These are phyloP conservation scores for Pseudorhombus dupliciocellatus DNA, from an alignment of 2,113 vertebrate species.

Conservation along the genomic window DNA sequence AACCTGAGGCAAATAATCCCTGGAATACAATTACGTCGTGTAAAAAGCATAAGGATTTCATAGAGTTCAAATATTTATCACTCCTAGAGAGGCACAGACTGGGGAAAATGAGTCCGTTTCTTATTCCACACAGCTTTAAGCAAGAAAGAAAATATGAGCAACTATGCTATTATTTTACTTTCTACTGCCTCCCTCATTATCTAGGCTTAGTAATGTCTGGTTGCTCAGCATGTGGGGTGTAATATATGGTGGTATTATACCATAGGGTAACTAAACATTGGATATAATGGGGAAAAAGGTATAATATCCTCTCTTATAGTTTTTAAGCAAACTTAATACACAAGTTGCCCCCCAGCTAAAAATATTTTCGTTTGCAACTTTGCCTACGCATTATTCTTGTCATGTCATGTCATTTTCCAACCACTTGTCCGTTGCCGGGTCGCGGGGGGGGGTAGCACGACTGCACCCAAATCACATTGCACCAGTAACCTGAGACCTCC, in stretches of 20 bases:
- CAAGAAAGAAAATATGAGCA: constrained; percentile 36
- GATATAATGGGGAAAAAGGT: background rate
- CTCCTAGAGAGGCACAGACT: constrained; percentile 11
- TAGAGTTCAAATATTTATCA: constrained; percentile 29
- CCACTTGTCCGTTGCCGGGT: too few species aligned
- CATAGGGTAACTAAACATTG: constrained; percentile 19
- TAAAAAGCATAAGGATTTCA: constrained; percentile 44
- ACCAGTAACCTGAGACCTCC: too few species aligned
- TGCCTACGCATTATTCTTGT: background rate
- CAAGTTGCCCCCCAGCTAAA: constrained; percentile 2
- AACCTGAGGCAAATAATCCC: constrained; percentile 18
- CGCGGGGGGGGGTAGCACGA: too few species aligned
- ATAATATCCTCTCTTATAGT: background rate
- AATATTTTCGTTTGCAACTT: background rate
- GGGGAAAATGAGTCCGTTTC: constrained; percentile 36
- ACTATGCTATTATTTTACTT: constrained; percentile 21
- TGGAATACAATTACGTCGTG: constrained; percentile 22
- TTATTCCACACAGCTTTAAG: constrained; percentile 37
- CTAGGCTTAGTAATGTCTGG: constrained; percentile 30
- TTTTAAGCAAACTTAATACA: constrained; percentile 7
- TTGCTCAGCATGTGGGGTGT: constrained; percentile 13
- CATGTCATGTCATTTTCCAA: too few species aligned
- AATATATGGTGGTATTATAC: background rate
- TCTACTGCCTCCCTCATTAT: constrained; percentile 35
- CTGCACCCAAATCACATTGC: too few species aligned